Evolutionary conservation across 2,797 vertebrate species (phyloP).

Genomic region (Salmo trutta): DNA sequence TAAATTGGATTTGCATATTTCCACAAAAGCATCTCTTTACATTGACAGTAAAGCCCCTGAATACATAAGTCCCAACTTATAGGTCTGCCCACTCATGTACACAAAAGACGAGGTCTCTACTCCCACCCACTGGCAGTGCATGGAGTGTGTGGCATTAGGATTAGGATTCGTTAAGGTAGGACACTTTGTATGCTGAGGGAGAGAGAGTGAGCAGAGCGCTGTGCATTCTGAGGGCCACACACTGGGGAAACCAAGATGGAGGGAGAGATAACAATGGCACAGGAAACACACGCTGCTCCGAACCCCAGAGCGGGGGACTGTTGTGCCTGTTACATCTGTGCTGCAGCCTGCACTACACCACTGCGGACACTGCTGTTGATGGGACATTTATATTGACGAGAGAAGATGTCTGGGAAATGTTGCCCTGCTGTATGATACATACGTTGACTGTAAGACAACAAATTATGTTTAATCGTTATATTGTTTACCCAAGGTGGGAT

Average conservation of each 20-base stretch:
- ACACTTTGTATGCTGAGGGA: background rate
- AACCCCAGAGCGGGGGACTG: background rate
- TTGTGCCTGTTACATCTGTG: background rate
- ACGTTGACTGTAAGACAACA: background rate
- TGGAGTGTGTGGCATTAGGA: background rate
- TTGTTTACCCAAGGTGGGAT: background rate
- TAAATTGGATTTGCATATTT: slow-evolving; percentile 28
- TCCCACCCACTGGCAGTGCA: background rate
- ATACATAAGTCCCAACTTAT: background rate
- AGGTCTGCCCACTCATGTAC: background rate
- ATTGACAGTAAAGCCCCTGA: background rate
- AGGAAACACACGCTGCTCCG: background rate
- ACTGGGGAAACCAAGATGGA: background rate
- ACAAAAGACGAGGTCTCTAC: background rate
- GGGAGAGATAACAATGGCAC: background rate
- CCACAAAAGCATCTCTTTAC: slow-evolving; percentile 24
- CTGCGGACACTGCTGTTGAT: too few species aligned
- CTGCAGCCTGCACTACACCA: background rate
- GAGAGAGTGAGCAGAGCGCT: background rate
- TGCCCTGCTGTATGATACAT: background rate
- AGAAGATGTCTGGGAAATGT: background rate
- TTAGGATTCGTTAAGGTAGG: background rate
- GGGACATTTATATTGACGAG: background rate
- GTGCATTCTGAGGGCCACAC: slow-evolving; percentile 1
- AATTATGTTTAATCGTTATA: background rate